Evolutionary conservation across 2,888 invertebrate species (phyloP).

Genomic region (Campaea margaritaria): DNA sequence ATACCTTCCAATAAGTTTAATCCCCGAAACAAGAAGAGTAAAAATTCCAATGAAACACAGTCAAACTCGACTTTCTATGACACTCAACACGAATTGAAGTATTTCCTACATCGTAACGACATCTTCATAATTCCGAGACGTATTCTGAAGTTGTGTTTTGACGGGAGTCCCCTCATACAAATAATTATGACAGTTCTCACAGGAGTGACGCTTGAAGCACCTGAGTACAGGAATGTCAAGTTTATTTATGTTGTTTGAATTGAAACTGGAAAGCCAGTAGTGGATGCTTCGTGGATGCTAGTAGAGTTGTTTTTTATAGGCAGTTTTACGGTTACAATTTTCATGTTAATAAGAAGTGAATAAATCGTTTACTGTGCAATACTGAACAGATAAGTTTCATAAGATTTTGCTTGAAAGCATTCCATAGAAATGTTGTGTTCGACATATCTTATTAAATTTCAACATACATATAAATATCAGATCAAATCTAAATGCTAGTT

Average conservation of each 20-base stretch:
- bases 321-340: background rate
- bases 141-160: conserved; percentile 42
- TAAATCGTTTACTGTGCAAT: no score
- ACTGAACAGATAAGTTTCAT: no score
- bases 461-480: no score
- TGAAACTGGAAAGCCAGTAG: conserved; percentile 18
- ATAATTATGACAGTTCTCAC: conserved; percentile 78
- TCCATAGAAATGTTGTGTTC: background rate
- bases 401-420: no score
- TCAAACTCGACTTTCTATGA: conserved; percentile 30
- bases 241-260: conserved; percentile 31
- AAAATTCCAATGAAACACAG: conserved; percentile 20
- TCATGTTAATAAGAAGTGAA: no score
- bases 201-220: conserved; percentile 63
- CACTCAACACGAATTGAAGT: conserved; percentile 32
- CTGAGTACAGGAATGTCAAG: conserved; percentile 47
- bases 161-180: conserved; percentile 58
- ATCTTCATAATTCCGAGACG: conserved; percentile 32
- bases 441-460: no score
- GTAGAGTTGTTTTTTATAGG: background rate
- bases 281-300: conserved; percentile 6
- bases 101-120: conserved; percentile 37
- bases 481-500: background rate
- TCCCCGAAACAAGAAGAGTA: conserved; percentile 1
- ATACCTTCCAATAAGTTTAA: conserved; percentile 6